Conservation (phyloP, 1,140 invertebrate genomes). For the Drosophila bocki region DNA sequence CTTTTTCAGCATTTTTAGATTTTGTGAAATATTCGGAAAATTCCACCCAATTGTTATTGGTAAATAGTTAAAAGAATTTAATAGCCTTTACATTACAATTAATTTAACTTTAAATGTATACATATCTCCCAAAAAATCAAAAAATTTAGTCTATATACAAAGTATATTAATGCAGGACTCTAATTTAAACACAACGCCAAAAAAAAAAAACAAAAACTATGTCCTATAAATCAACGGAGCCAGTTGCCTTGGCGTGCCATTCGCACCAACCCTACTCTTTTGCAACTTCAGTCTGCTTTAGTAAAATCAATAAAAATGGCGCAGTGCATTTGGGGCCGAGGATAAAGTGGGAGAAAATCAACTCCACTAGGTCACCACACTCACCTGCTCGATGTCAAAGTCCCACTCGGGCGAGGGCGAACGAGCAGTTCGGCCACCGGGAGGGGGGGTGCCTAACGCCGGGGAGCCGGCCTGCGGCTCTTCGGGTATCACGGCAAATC, state of each 20-base stretch:
- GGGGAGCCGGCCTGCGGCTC: conserved; percentile 83
- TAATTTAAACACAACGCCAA: neutral
- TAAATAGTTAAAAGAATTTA: too few relatives aligned
- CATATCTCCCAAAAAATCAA: too few relatives aligned
- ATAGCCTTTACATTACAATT: too few relatives aligned
- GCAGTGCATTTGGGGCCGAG: conserved; percentile 54
- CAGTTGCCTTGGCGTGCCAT: conserved; percentile 13
- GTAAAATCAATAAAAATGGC: conserved; percentile 76
- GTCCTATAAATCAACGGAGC: neutral
- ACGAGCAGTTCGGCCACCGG: conserved; percentile 54
- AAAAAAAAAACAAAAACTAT: neutral
- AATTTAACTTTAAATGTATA: too few relatives aligned
- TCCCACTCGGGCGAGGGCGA: conserved; percentile 84
- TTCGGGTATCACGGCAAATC: conserved; percentile 85
- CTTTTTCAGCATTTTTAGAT: too few relatives aligned
- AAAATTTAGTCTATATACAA: neutral
- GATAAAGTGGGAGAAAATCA: neutral
- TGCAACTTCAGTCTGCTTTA: conserved; percentile 24
- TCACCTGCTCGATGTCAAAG: conserved; percentile 84
- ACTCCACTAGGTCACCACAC: conserved; percentile 25
- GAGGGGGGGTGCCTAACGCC: conserved; percentile 69
- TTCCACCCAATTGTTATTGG: too few relatives aligned
- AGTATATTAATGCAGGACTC: neutral
- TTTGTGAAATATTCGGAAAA: too few relatives aligned
- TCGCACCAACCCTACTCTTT: conserved; percentile 31